Evolutionary conservation across 2,797 vertebrate genomes (phyloP).

Genomic region (Semotilus atromaculatus): DNA sequence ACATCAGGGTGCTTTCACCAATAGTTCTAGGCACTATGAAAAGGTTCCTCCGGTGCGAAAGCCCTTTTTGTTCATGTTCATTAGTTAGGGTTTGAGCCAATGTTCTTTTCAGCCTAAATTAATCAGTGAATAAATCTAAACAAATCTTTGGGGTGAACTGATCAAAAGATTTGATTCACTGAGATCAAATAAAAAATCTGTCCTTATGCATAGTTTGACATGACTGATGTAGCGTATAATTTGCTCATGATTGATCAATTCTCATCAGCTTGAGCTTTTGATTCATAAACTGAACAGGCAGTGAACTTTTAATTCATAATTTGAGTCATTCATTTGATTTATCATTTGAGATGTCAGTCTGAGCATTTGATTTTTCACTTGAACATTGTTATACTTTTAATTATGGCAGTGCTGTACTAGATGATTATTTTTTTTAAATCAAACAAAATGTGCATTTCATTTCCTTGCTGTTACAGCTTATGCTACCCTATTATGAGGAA

Average conservation of each 20-base stretch:
- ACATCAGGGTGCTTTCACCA: too few relatives aligned
- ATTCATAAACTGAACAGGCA: constrained; percentile 1
- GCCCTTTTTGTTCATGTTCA: not conserved
- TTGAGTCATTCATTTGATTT: not conserved
- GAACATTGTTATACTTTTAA: not conserved
- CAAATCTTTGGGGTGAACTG: not conserved
- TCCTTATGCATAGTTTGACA: not conserved
- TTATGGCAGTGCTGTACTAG: constrained; percentile 4
- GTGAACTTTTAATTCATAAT: not conserved
- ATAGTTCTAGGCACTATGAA: too few relatives aligned
- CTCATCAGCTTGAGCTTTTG: not conserved
- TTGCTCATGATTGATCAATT: constrained; percentile 1
- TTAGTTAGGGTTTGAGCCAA: not conserved
- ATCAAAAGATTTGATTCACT: not conserved
- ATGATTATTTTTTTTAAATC: not conserved
- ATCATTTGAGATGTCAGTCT: not conserved
- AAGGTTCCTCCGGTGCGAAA: too few relatives aligned
- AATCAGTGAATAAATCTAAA: not conserved
- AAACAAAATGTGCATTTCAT: not conserved
- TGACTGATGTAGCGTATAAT: not conserved
- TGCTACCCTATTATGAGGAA: not conserved
- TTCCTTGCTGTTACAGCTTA: not conserved
- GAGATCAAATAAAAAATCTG: not conserved
- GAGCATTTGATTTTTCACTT: not conserved
- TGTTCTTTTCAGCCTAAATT: not conserved